phyloP scores from a whole-genome alignment of 1,140 invertebrate species.

The Scaptodrosophila lebanonensis region DNA sequence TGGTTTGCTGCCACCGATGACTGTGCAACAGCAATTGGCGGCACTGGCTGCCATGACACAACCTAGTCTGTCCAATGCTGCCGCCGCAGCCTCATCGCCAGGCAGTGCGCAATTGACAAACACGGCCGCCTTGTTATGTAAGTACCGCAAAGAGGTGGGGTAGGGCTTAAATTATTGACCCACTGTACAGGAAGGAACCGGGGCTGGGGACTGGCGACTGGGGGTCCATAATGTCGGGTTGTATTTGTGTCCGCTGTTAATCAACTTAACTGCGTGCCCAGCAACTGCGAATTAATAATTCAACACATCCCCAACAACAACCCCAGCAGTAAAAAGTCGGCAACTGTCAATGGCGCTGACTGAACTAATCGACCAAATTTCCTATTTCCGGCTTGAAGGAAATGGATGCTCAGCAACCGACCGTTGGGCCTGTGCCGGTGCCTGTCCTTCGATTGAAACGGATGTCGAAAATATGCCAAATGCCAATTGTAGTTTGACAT shows the following conservation, averaged over 20 bases:
- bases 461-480: slow-evolving; percentile 21
- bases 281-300: not conserved
- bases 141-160: slow-evolving; percentile 26
- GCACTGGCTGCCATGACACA: slow-evolving; percentile 91
- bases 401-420: too few species aligned
- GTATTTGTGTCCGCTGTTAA: too few species aligned
- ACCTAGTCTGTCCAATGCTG: slow-evolving; percentile 81
- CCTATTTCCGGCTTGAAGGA: not conserved
- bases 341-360: not conserved
- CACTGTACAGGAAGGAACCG: too few species aligned
- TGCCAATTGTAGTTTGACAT: slow-evolving; percentile 10
- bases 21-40: slow-evolving; percentile 93
- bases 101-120: slow-evolving; percentile 77
- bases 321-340: not conserved
- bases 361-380: slow-evolving; percentile 38
- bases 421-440: too few species aligned
- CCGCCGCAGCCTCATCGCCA: slow-evolving; percentile 78
- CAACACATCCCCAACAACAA: not conserved
- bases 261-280: not conserved
- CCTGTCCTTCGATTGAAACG: not conserved
- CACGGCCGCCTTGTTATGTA: slow-evolving; percentile 75
- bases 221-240: too few species aligned
- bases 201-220: too few species aligned
- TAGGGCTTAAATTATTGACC: too few species aligned
- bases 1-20: slow-evolving; percentile 85